A percentile compares a stretch with the other conserved stretches of the same genome.
Evolutionary conservation across 1,140 invertebrate genomes (phyloP).

Genomic region (Eriocheir sinensis): DNA sequence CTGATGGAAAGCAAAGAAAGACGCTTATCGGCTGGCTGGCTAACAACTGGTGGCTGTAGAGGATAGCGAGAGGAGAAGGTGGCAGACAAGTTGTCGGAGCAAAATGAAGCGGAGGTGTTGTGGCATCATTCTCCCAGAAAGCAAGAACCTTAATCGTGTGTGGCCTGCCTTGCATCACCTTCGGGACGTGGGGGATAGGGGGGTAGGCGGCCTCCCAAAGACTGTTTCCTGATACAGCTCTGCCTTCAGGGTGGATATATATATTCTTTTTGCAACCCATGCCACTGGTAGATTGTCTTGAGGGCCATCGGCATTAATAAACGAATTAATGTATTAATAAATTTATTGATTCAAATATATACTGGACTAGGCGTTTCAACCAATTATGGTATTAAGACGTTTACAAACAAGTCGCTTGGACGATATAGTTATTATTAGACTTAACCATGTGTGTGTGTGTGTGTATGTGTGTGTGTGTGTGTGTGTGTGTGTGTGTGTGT

Average conservation of each 20-base stretch:
- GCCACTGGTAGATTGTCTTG: too few relatives aligned
- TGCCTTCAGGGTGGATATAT: too few relatives aligned
- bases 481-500: constrained; percentile 37
- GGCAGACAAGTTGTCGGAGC: background rate
- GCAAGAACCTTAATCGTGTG: background rate
- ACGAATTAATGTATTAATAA: too few relatives aligned
- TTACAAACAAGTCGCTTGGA: too few relatives aligned
- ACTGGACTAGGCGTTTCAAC: too few relatives aligned
- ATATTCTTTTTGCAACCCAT: too few relatives aligned
- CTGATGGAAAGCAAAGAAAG: background rate
- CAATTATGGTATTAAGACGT: too few relatives aligned
- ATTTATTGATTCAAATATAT: too few relatives aligned
- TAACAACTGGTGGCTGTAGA: background rate
- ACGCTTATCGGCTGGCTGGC: background rate
- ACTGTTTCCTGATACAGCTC: too few relatives aligned
- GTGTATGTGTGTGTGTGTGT: constrained; percentile 52
- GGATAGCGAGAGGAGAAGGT: background rate
- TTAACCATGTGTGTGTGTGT: constrained; percentile 25
- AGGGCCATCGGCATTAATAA: too few relatives aligned
- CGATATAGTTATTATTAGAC: background rate
- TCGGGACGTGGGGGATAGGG: background rate
- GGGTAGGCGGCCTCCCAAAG: background rate
- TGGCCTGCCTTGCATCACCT: background rate
- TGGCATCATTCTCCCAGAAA: background rate
- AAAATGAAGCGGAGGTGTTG: background rate